Percentiles rank a stretch among this genome's conserved stretches.
phyloP scores from a whole-genome alignment of 37 sponge, comb jelly and placozoan species.

The Oopsacas minuta region DNA sequence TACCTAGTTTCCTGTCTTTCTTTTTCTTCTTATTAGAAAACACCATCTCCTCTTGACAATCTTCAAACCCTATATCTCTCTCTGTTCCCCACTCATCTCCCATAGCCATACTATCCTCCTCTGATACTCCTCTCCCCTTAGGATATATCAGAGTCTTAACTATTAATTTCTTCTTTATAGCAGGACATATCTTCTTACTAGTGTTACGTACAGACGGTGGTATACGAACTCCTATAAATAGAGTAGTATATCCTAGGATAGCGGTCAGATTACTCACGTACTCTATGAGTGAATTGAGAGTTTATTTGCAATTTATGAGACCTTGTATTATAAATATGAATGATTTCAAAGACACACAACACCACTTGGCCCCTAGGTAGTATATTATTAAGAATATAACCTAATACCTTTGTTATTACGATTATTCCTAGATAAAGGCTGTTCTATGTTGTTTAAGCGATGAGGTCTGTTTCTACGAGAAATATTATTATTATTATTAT shows the following conservation, averaged over 20 bases:
- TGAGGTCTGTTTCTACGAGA: neutral
- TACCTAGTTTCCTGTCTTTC: neutral
- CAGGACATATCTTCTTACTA: neutral
- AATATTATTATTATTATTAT: neutral
- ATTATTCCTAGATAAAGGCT: neutral
- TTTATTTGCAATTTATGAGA: too few relatives aligned
- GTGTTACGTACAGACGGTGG: neutral
- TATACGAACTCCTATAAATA: neutral
- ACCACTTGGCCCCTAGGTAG: too few relatives aligned
- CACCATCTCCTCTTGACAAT: neutral
- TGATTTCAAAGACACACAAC: too few relatives aligned
- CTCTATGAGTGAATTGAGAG: too few relatives aligned
- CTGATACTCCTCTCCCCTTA: neutral
- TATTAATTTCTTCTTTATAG: neutral
- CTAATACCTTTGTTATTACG: conserved; percentile 16
- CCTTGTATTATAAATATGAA: too few relatives aligned
- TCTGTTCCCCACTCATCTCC: conserved; percentile 12
- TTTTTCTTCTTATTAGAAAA: neutral
- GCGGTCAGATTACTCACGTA: too few relatives aligned
- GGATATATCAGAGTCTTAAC: neutral
- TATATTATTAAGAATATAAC: too few relatives aligned
- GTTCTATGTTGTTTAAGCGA: neutral
- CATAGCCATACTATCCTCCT: conserved; percentile 16
- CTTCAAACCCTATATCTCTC: neutral
- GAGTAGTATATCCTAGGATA: too few relatives aligned